Evolutionary conservation across 2,888 invertebrate species (phyloP).

Genomic region (Pyrrhia umbra): DNA sequence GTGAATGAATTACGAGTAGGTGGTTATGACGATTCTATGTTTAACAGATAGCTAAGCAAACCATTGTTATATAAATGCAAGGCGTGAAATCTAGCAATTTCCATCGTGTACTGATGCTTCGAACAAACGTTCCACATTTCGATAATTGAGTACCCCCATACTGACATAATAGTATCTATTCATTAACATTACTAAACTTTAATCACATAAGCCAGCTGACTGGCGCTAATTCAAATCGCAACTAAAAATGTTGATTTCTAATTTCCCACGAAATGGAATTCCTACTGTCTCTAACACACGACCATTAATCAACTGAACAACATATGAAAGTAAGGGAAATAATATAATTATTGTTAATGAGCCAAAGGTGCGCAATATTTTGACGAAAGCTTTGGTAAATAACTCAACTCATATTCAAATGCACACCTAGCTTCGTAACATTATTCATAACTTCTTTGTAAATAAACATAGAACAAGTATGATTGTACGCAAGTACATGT

Average conservation of each 20-base stretch:
- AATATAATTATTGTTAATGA: constrained; percentile 32
- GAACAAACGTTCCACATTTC: constrained; percentile 9
- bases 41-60: constrained; percentile 29
- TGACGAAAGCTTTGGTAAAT: constrained; percentile 28
- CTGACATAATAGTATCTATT: constrained; percentile 1
- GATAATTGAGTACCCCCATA: constrained; percentile 35
- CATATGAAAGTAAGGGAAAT: constrained; percentile 43
- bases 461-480: constrained; percentile 17
- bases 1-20: constrained; percentile 19
- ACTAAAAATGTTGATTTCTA: constrained; percentile 42
- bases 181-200: constrained; percentile 40
- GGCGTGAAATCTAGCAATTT: constrained; percentile 19
- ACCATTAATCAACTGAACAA: constrained; percentile 28
- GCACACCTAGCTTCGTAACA: constrained; percentile 25
- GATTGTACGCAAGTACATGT: constrained; percentile 6
- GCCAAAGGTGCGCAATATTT: constrained; percentile 10
- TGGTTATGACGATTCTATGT: neutral
- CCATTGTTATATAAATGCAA: constrained; percentile 25
- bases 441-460: constrained; percentile 13
- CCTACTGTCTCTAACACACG: constrained; percentile 17
- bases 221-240: constrained; percentile 23
- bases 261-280: constrained; percentile 44
- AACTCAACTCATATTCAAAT: constrained; percentile 24
- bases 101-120: constrained; percentile 1
- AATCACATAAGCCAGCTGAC: constrained; percentile 26